phyloP scores from a whole-genome alignment of 2,113 vertebrate genomes.

The Galbula dea region DNA sequence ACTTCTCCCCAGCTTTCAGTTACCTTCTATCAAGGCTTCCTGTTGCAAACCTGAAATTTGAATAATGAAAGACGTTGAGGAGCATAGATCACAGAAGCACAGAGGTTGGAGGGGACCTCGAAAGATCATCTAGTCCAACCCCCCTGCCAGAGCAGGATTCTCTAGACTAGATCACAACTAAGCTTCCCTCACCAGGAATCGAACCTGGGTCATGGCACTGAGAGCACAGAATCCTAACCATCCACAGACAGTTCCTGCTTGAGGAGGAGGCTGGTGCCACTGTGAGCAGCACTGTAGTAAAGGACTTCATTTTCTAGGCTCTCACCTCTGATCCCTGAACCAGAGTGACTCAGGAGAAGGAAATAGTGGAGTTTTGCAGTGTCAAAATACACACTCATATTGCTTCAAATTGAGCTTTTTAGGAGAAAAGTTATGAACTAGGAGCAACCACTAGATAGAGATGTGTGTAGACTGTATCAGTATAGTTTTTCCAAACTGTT shows the following conservation, averaged over 20 bases:
- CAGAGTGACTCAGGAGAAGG: not conserved
- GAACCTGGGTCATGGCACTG: too few relatives aligned
- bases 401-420: rapidly evolving
- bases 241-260: not conserved
- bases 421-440: not conserved
- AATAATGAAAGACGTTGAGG: not conserved
- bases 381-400: too few relatives aligned
- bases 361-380: not conserved
- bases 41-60: not conserved
- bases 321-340: not conserved
- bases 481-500: not conserved
- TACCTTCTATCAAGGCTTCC: not conserved
- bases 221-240: too few relatives aligned
- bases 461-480: not conserved
- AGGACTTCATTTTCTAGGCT: not conserved
- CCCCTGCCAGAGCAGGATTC: too few relatives aligned
- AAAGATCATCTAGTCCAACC: too few relatives aligned
- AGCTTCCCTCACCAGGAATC: too few relatives aligned
- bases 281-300: rapidly evolving
- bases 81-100: too few relatives aligned
- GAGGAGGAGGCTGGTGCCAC: not conserved
- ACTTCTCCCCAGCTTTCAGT: not conserved
- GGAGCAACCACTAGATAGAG: not conserved
- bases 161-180: too few relatives aligned
- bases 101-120: too few relatives aligned